Conservation (phyloP, 53 echinoderm and acorn worm species). For the Apostichopus leukothele region DNA sequence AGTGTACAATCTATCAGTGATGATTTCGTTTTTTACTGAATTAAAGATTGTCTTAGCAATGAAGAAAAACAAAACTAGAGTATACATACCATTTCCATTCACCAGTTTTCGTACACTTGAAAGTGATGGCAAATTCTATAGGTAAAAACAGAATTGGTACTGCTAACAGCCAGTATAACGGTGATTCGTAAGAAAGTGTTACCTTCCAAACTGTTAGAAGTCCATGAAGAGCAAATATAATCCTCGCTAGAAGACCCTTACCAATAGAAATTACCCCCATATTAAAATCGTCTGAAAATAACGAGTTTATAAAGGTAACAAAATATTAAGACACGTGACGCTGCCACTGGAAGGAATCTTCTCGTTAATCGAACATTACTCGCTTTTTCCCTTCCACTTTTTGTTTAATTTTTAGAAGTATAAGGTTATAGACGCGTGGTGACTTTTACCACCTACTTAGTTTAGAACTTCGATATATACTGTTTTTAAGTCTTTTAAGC, state of each 20-base stretch:
- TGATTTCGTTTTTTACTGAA: too few relatives aligned
- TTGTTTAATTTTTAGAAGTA: too few relatives aligned
- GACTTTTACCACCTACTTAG: too few relatives aligned
- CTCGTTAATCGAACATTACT: too few relatives aligned
- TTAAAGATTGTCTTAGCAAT: neutral
- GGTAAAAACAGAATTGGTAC: conserved; percentile 63
- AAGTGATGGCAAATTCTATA: conserved; percentile 71
- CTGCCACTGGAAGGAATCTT: too few relatives aligned
- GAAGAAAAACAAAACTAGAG: neutral
- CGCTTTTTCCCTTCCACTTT: too few relatives aligned
- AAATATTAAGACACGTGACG: too few relatives aligned
- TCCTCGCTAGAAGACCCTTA: conserved; percentile 60
- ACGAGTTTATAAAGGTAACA: too few relatives aligned
- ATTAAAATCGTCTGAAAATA: neutral
- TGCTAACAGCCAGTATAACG: conserved; percentile 57
- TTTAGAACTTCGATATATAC: too few relatives aligned
- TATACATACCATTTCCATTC: conserved; percentile 82
- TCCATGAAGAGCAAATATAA: conserved; percentile 76
- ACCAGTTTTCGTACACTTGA: conserved; percentile 71
- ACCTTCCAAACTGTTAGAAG: conserved; percentile 67
- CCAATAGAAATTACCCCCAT: conserved; percentile 34
- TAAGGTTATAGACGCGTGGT: too few relatives aligned
- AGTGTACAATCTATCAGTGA: too few relatives aligned
- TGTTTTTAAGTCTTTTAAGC: too few relatives aligned
- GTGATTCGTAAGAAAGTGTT: conserved; percentile 32